Percentiles rank a stretch among this genome's conserved stretches.
Conservation (phyloP, 2,113 vertebrate species). For the Spea multiplicata region DNA sequence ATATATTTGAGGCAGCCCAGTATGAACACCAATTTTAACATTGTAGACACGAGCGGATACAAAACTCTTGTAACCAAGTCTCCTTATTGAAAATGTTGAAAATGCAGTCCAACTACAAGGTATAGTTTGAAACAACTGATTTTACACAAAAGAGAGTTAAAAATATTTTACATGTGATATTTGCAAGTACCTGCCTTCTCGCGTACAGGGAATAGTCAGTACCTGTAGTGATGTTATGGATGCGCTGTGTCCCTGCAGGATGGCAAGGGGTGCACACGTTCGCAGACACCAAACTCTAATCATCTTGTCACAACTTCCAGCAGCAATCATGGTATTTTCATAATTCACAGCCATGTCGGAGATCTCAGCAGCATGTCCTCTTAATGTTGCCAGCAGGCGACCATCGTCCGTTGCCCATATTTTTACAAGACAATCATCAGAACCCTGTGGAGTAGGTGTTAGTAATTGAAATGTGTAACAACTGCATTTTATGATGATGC, state of each 20-base stretch:
- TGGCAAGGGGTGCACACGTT: constrained; percentile 92
- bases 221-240: constrained; percentile 98
- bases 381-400: constrained; percentile 88
- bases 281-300: constrained; percentile 97
- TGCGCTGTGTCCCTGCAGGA: constrained; percentile 95
- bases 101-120: too few species aligned
- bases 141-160: neutral
- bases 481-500: too few species aligned
- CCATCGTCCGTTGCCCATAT: constrained; percentile 97
- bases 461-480: too few species aligned
- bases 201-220: constrained; percentile 7
- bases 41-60: too few species aligned
- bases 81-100: too few species aligned
- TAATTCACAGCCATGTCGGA: constrained; percentile 98
- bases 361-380: constrained; percentile 96
- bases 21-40: too few species aligned
- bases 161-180: neutral
- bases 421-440: constrained; percentile 97
- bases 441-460: constrained; percentile 72
- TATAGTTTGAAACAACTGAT: too few species aligned
- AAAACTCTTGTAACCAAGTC: too few species aligned
- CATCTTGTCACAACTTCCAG: constrained; percentile 97
- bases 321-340: constrained; percentile 97
- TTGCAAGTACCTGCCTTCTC: neutral
- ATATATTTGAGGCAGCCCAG: too few species aligned